These are phyloP conservation scores for Tadarida brasiliensis DNA, from an alignment of 2,797 vertebrate species.

Conservation along the genomic window DNA sequence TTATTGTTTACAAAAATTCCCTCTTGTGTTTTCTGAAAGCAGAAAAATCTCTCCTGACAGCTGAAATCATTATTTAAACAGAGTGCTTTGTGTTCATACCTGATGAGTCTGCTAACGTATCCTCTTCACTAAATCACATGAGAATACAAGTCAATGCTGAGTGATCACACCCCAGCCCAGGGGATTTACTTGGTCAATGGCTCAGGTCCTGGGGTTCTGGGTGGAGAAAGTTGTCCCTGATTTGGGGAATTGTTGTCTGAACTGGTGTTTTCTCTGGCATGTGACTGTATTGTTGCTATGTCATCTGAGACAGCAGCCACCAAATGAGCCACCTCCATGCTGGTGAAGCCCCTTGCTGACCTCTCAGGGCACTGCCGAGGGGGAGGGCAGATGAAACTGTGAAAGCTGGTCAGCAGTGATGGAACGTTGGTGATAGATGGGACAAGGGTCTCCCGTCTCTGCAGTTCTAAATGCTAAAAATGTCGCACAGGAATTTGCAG, in stretches of 20 bases:
- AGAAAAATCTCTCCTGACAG: not conserved
- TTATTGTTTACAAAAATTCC: too few relatives aligned
- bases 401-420: rapidly evolving
- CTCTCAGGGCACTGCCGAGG: not conserved
- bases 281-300: not conserved
- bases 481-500: not conserved
- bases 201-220: too few relatives aligned
- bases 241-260: too few relatives aligned
- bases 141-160: too few relatives aligned
- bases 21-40: not conserved
- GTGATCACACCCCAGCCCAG: too few relatives aligned
- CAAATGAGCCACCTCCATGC: not conserved
- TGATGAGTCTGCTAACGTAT: not conserved
- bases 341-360: not conserved
- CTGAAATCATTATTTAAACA: not conserved
- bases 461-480: not conserved
- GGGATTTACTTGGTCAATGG: too few relatives aligned
- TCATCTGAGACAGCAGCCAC: not conserved
- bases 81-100: not conserved
- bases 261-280: not conserved
- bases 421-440: not conserved
- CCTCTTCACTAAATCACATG: too few relatives aligned
- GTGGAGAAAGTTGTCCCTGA: too few relatives aligned
- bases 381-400: rapidly evolving
- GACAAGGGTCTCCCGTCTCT: not conserved